These are phyloP conservation scores for Samia ricini DNA, from an alignment of 1,140 invertebrate genomes.

Conservation along the genomic window DNA sequence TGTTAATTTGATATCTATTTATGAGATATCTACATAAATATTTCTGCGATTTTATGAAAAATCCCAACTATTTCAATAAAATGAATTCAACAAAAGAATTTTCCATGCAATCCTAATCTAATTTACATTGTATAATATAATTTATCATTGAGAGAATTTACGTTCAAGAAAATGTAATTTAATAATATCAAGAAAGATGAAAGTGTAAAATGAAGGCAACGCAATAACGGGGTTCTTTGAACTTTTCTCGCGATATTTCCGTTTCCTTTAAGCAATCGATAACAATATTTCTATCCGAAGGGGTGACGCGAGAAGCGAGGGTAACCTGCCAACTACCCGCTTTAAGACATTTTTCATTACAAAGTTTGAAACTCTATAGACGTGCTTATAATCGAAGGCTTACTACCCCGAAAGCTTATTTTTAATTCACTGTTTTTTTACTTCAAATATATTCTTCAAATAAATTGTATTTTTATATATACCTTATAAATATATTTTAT, in stretches of 20 bases:
- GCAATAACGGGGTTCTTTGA: slow-evolving; percentile 20
- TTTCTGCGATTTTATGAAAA: too few relatives aligned
- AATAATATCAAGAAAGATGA: background rate
- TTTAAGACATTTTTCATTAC: slow-evolving; percentile 7
- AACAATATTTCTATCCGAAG: slow-evolving; percentile 31
- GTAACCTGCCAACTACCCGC: background rate
- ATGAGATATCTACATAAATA: too few relatives aligned
- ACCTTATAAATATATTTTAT: too few relatives aligned
- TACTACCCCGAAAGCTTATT: background rate
- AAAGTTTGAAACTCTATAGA: slow-evolving; percentile 5
- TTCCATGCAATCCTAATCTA: background rate
- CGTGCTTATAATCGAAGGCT: background rate
- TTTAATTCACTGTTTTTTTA: background rate
- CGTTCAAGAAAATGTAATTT: background rate
- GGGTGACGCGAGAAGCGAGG: background rate
- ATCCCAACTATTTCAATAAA: too few relatives aligned
- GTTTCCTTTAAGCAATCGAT: slow-evolving; percentile 36
- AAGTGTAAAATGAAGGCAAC: background rate
- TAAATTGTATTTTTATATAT: background rate
- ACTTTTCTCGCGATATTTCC: slow-evolving; percentile 24
- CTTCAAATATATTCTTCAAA: background rate
- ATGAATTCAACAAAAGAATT: background rate
- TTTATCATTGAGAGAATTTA: background rate
- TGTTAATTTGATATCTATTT: too few relatives aligned
- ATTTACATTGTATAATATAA: background rate